These are phyloP conservation scores for Scelioninae gen. 1 DNA, from an alignment of 2,888 invertebrate species.

Conservation along the genomic window DNA sequence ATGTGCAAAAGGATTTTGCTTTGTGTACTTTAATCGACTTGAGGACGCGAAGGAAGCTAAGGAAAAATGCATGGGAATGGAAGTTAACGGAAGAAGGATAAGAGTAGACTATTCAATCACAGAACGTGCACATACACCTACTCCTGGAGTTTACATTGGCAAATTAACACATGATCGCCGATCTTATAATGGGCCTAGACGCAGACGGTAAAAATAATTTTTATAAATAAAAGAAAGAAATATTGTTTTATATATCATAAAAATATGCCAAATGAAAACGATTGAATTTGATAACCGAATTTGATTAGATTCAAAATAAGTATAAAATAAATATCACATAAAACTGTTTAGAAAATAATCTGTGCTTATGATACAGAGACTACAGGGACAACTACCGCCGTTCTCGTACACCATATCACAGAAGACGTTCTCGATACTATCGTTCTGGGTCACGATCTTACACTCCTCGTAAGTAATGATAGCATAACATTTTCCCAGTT, in stretches of 20 bases:
- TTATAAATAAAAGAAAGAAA: no score
- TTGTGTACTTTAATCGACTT: slow-evolving; percentile 95
- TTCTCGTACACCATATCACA: slow-evolving; percentile 90
- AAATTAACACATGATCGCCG: slow-evolving; percentile 89
- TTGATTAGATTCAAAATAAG: background rate
- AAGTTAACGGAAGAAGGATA: slow-evolving; percentile 96
- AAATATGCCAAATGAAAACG: no score
- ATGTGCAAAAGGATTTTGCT: slow-evolving; percentile 93
- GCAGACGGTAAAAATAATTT: slow-evolving; percentile 86
- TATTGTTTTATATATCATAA: no score
- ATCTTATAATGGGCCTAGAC: slow-evolving; percentile 78
- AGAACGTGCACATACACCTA: slow-evolving; percentile 97
- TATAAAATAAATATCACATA: background rate
- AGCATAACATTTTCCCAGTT: background rate
- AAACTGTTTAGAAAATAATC: background rate
- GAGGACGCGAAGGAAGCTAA: slow-evolving; percentile 97
- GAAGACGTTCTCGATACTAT: slow-evolving; percentile 88
- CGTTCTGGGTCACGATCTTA: slow-evolving; percentile 91
- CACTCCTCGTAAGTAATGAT: slow-evolving; percentile 90
- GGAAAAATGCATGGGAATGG: slow-evolving; percentile 96
- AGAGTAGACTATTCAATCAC: slow-evolving; percentile 98
- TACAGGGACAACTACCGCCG: slow-evolving; percentile 87
- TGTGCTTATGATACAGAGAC: slow-evolving; percentile 80
- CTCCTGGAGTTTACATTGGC: slow-evolving; percentile 98
- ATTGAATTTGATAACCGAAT: no score